Percentiles rank a stretch among this genome's conserved stretches.
phyloP scores from a whole-genome alignment of 2,113 vertebrate genomes.

The Climacteris rufus region DNA sequence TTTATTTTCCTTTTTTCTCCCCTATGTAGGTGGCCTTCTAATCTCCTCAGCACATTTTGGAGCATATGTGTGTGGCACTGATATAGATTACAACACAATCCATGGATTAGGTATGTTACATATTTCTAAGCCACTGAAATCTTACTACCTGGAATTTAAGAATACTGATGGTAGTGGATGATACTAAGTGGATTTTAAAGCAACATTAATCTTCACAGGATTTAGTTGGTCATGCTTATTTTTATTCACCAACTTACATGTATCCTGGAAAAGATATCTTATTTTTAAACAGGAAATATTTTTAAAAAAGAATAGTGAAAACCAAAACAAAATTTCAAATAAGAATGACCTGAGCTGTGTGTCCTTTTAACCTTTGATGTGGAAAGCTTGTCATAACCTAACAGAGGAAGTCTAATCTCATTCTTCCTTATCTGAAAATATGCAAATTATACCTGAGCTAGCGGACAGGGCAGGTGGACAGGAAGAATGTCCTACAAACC shows the following conservation, averaged over 20 bases:
- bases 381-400: neutral
- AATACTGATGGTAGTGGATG: neutral
- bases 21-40: conserved; percentile 85
- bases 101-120: conserved; percentile 87
- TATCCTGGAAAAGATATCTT: neutral
- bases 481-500: neutral
- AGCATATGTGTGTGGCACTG: conserved; percentile 92
- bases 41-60: conserved; percentile 94
- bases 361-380: neutral
- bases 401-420: neutral
- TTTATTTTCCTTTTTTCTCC: neutral
- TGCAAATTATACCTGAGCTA: neutral
- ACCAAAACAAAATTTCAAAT: neutral
- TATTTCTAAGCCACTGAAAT: neutral
- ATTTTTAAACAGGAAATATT: neutral
- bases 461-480: neutral
- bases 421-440: neutral
- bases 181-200: neutral
- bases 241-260: neutral
- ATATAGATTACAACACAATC: conserved; percentile 96
- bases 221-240: neutral
- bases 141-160: neutral
- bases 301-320: neutral
- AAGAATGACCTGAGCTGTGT: neutral
- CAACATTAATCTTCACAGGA: neutral